A percentile compares a stretch with the other conserved stretches of the same genome.
These are phyloP conservation scores for Polia nebulosa DNA, from an alignment of 2,888 invertebrate species.

Conservation along the genomic window DNA sequence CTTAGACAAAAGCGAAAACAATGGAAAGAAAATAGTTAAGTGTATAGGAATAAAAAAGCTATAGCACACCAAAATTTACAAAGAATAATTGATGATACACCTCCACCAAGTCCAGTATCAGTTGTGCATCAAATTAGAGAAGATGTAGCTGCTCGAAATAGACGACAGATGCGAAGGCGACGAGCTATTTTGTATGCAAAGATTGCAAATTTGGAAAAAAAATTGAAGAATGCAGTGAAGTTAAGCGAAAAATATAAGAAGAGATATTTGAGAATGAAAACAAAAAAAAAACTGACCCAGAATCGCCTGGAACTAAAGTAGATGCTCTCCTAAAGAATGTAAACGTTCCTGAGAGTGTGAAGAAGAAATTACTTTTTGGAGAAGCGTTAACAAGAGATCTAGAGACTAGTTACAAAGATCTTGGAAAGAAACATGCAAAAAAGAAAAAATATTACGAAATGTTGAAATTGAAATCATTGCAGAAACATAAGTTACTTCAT, in stretches of 20 bases:
- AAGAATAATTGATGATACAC: neutral
- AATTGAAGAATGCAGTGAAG: conserved; percentile 11
- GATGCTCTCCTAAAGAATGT: conserved; percentile 42
- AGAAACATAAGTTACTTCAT: neutral
- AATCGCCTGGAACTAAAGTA: conserved; percentile 1
- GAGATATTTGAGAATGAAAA: conserved; percentile 44
- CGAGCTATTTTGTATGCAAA: conserved; percentile 51
- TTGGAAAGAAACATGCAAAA: conserved; percentile 54
- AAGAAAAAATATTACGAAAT: conserved; percentile 52
- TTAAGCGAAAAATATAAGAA: conserved; percentile 44
- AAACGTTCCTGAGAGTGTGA: conserved; percentile 41
- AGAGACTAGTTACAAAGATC: conserved; percentile 47
- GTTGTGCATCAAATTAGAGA: conserved; percentile 9
- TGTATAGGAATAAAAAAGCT: conserved; percentile 50
- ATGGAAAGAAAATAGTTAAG: conserved; percentile 57
- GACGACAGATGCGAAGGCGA: conserved; percentile 49
- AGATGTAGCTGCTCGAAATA: conserved; percentile 42
- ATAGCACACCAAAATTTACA: conserved; percentile 45
- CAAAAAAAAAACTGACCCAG: neutral
- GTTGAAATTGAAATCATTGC: conserved; percentile 29
- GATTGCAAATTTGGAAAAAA: conserved; percentile 53
- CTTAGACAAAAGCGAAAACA: conserved; percentile 54
- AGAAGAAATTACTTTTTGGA: conserved; percentile 52
- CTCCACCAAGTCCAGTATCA: neutral
- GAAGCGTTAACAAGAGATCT: conserved; percentile 52